A percentile compares a stretch with the other conserved stretches of the same genome.
These are phyloP conservation scores for Gobio occitaniae DNA, from an alignment of 2,797 vertebrate species.

Conservation along the genomic window DNA sequence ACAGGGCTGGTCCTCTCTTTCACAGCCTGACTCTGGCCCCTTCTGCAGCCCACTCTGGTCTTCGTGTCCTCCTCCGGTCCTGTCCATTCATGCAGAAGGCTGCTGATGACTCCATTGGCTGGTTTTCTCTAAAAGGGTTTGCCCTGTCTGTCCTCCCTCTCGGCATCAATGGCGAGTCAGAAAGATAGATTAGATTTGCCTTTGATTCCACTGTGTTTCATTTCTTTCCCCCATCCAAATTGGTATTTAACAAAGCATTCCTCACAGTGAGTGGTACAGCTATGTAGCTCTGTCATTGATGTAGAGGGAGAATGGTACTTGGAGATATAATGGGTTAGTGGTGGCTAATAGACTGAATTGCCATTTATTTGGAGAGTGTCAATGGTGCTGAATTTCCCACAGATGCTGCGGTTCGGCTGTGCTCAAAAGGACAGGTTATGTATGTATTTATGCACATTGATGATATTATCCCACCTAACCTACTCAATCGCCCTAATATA, in stretches of 20 bases:
- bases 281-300: slow-evolving; percentile 61
- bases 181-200: slow-evolving; percentile 76
- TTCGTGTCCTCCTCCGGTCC: slow-evolving; percentile 85
- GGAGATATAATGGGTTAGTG: slow-evolving; percentile 63
- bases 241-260: slow-evolving; percentile 69
- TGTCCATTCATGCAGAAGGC: slow-evolving; percentile 76
- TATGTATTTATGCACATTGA: slow-evolving; percentile 35
- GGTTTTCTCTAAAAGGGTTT: slow-evolving; percentile 58
- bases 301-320: slow-evolving; percentile 59
- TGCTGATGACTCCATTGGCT: slow-evolving; percentile 90
- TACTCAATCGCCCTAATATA: background rate
- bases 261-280: slow-evolving; percentile 52
- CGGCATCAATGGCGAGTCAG: slow-evolving; percentile 70
- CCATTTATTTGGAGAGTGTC: slow-evolving; percentile 66
- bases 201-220: slow-evolving; percentile 68
- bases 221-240: slow-evolving; percentile 64
- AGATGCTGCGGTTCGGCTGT: slow-evolving; percentile 44
- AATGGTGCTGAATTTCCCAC: slow-evolving; percentile 63
- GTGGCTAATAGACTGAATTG: slow-evolving; percentile 64
- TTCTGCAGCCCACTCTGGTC: slow-evolving; percentile 77
- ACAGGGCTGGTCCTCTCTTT: slow-evolving; percentile 77
- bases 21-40: slow-evolving; percentile 79
- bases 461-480: background rate
- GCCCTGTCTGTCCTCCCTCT: slow-evolving; percentile 64
- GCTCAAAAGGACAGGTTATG: slow-evolving; percentile 25